phyloP scores from a whole-genome alignment of 2,113 vertebrate species.

The Vulpes ferrilata region DNA sequence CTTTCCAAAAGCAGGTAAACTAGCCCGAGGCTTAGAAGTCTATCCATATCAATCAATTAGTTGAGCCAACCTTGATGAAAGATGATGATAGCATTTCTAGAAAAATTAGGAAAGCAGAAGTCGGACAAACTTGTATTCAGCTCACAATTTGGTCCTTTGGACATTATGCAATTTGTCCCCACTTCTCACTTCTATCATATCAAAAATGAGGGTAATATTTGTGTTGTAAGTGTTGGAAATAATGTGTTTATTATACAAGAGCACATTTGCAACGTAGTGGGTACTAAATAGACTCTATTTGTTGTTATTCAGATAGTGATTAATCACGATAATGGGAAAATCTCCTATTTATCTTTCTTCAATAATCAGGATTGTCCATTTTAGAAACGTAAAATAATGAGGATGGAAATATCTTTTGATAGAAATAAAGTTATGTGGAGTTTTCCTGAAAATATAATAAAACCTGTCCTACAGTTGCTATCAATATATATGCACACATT shows the following conservation, averaged over 20 bases:
- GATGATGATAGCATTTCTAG: background rate
- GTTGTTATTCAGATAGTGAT: background rate
- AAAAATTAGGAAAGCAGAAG: background rate
- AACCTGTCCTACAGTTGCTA: background rate
- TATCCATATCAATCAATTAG: background rate
- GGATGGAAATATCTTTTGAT: background rate
- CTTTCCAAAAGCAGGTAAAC: background rate
- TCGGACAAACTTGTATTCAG: background rate
- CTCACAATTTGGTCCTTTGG: background rate
- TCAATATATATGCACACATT: background rate
- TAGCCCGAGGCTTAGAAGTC: background rate
- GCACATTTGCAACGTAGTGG: background rate
- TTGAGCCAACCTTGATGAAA: background rate
- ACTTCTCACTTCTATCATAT: background rate
- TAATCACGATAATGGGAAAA: background rate
- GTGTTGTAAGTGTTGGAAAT: background rate
- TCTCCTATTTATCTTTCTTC: background rate
- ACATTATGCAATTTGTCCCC: no score
- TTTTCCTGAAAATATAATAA: conserved; percentile 24
- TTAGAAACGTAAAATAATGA: background rate
- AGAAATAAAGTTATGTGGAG: background rate
- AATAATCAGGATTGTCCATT: background rate
- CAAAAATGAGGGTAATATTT: background rate
- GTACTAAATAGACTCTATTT: background rate
- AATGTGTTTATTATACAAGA: background rate